Evolutionary conservation across 1,140 invertebrate genomes (phyloP).

Genomic region (Penaeus indicus): DNA sequence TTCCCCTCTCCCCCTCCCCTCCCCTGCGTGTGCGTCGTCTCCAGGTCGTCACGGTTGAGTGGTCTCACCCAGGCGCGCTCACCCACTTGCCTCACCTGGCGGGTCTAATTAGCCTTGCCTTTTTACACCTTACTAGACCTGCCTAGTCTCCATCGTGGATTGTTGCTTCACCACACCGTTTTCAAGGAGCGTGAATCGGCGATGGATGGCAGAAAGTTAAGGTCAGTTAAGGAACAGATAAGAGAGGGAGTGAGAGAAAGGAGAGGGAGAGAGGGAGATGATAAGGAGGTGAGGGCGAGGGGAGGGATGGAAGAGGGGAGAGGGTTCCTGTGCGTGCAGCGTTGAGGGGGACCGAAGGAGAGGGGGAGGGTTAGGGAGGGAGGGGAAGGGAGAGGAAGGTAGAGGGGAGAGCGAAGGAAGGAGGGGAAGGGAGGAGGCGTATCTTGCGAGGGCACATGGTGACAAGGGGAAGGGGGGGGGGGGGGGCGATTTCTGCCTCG

Average conservation of each 20-base stretch:
- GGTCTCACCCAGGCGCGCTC: constrained; percentile 22
- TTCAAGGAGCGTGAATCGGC: too few species aligned
- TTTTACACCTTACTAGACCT: constrained; percentile 43
- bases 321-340: neutral
- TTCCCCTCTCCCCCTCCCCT: neutral
- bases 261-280: constrained; percentile 29
- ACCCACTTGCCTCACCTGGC: constrained; percentile 28
- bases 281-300: neutral
- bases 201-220: too few species aligned
- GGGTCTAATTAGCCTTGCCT: constrained; percentile 49
- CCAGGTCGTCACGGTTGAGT: constrained; percentile 35
- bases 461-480: too few species aligned
- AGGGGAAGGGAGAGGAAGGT: too few species aligned
- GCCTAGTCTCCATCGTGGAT: constrained; percentile 3
- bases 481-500: too few species aligned
- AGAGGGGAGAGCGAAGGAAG: too few species aligned
- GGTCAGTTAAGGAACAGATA: neutral
- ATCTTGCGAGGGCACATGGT: too few species aligned
- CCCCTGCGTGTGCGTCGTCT: neutral
- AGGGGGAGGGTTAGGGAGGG: too few species aligned
- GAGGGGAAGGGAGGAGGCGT: too few species aligned
- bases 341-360: too few species aligned
- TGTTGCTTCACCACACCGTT: constrained; percentile 31
- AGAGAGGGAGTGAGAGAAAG: constrained; percentile 20
- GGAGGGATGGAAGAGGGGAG: neutral